Base-by-base conservation (phyloP, 2,797 vertebrate species). In the Ibycter americanus region DNA sequence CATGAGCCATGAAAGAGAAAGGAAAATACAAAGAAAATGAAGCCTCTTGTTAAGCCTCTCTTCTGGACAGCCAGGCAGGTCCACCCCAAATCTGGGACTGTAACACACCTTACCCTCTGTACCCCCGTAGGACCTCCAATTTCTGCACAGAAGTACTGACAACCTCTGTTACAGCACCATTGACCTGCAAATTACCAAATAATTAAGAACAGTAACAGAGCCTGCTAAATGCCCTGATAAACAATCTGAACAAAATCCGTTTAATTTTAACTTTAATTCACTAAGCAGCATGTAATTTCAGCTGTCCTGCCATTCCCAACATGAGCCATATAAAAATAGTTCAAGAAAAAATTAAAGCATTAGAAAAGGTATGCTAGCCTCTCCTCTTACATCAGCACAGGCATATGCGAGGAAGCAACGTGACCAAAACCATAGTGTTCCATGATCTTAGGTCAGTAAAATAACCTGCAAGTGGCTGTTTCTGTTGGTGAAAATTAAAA, bases 331-430 rank as follows among this genome's bases (percentile, higher is more conserved):
- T 15, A 40, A 44, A 76, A 83, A n/a, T 1, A 55, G 16, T 14
- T 22, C 8, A 66, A 66, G 36, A 51, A 47, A 51, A n/a, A 2
- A 1, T 34, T n/a, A 38, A 8, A 51, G 13, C 4, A 66, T 42
- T 17, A 68, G 56, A 44, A 84, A 59, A 58, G 1, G 1, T 27
- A 9, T 13, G 34, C 42, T 88, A 38, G 12, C 15, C 25, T 82
- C 36, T 76, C 9, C 55, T 46, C 6, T 66, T 73, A 49, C 5
- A 19, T 49, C 71, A 78, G 47, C 77, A 59, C 11, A 55, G 22
- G 52, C 29, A 38, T 11, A 56, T 3, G 5, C 26, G 14, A 79
- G 22, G 31, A 76, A 55, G 31, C 10, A 73, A 88, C 0, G 0
- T 17, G 18, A 20, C 21, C 49, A 54, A 67, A 77, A 25, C 21